Evolutionary conservation across 2,888 invertebrate species (phyloP).

Genomic region (Beris chalybata): DNA sequence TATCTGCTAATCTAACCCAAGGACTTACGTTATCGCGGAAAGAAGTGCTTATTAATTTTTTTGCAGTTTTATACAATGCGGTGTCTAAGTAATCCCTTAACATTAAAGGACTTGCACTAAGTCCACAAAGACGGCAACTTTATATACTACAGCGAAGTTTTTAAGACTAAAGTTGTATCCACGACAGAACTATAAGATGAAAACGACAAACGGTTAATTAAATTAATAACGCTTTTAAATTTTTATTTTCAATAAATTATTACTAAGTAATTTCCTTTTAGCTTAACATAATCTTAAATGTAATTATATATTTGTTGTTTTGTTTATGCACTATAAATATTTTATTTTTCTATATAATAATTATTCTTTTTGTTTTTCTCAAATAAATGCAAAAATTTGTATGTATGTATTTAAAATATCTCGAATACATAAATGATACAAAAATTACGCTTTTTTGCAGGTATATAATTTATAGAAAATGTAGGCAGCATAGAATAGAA

Average conservation of each 20-base stretch:
- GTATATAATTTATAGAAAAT: slow-evolving; percentile 15
- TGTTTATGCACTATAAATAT: slow-evolving; percentile 23
- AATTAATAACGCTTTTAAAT: slow-evolving; percentile 28
- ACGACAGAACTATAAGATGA: neutral
- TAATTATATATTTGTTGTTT: slow-evolving; percentile 19
- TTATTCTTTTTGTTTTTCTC: slow-evolving; percentile 4
- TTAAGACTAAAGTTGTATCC: neutral
- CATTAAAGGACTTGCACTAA: too few species aligned
- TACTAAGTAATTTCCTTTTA: slow-evolving; percentile 20
- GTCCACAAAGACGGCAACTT: too few species aligned
- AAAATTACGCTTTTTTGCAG: slow-evolving; percentile 11
- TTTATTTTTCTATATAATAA: slow-evolving; percentile 6
- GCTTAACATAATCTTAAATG: neutral
- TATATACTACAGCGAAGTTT: neutral
- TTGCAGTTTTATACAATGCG: too few species aligned
- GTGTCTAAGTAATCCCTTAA: too few species aligned
- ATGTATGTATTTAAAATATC: slow-evolving; percentile 8
- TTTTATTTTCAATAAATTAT: slow-evolving; percentile 37
- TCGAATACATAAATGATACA: slow-evolving; percentile 4
- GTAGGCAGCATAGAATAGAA: slow-evolving; percentile 27
- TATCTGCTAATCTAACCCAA: too few species aligned
- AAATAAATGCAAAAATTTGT: slow-evolving; percentile 19
- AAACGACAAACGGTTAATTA: neutral
- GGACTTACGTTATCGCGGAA: too few species aligned
- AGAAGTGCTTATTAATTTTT: too few species aligned